These are phyloP conservation scores for Macquaria ambigua DNA, from an alignment of 2,113 vertebrate genomes.

Conservation along the genomic window DNA sequence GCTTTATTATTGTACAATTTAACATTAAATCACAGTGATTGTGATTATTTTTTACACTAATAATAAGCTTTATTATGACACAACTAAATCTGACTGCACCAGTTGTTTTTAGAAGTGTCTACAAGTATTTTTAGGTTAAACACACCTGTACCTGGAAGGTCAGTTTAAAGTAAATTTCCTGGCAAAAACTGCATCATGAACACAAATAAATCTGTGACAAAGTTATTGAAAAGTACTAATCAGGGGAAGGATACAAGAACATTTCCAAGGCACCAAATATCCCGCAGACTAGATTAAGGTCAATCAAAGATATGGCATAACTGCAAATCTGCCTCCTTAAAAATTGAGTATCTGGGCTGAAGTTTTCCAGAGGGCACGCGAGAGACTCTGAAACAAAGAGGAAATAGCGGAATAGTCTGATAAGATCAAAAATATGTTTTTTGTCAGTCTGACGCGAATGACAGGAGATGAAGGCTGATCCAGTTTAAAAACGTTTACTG, in stretches of 20 bases:
- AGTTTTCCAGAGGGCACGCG: not conserved
- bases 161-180: not conserved
- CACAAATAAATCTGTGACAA: not conserved
- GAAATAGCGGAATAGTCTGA: not conserved
- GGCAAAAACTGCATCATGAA: not conserved
- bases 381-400: not conserved
- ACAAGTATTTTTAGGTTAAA: not conserved
- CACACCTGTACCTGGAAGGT: not conserved
- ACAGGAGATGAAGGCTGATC: too few species aligned
- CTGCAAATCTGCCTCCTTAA: not conserved
- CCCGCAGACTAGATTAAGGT: not conserved
- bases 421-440: conserved; percentile 6
- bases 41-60: not conserved
- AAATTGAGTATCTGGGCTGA: not conserved
- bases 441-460: not conserved
- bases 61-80: not conserved
- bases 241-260: not conserved
- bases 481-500: too few species aligned
- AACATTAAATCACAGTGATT: not conserved
- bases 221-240: not conserved
- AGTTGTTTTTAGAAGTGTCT: not conserved
- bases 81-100: not conserved
- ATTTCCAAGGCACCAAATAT: not conserved
- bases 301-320: not conserved
- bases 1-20: not conserved